Conservation (phyloP, 2,113 vertebrate species). For the Anseranas semipalmata region DNA sequence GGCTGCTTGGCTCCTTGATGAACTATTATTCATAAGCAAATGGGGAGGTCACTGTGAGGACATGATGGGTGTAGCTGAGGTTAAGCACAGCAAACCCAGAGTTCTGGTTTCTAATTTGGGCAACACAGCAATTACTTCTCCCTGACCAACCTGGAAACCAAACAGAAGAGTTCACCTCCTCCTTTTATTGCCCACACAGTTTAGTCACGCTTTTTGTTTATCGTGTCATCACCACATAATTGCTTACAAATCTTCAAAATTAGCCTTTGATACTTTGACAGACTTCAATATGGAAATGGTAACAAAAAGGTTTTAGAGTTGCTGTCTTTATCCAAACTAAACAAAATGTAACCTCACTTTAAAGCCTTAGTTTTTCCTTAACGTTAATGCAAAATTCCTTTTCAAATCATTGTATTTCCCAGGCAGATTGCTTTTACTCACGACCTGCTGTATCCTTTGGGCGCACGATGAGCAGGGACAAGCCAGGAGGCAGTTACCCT, state of each 20-base stretch:
- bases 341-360: neutral
- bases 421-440: neutral
- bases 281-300: neutral
- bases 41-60: neutral
- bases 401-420: neutral
- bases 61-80: neutral
- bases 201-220: constrained; percentile 14
- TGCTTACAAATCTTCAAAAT: constrained; percentile 30
- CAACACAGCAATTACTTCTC: neutral
- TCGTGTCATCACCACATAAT: constrained; percentile 13
- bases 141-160: constrained; percentile 24
- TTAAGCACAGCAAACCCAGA: neutral
- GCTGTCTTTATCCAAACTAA: neutral
- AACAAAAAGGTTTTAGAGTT: neutral
- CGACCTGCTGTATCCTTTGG: neutral
- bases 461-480: neutral
- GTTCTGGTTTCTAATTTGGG: constrained; percentile 9
- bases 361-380: neutral
- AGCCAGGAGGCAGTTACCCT: neutral
- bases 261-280: neutral
- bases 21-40: constrained; percentile 24
- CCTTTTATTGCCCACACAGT: constrained; percentile 10
- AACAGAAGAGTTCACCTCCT: neutral
- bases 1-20: neutral
- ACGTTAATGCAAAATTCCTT: neutral